These are phyloP conservation scores for Drosophila saltans DNA, from an alignment of 1,140 invertebrate species.

Conservation along the genomic window DNA sequence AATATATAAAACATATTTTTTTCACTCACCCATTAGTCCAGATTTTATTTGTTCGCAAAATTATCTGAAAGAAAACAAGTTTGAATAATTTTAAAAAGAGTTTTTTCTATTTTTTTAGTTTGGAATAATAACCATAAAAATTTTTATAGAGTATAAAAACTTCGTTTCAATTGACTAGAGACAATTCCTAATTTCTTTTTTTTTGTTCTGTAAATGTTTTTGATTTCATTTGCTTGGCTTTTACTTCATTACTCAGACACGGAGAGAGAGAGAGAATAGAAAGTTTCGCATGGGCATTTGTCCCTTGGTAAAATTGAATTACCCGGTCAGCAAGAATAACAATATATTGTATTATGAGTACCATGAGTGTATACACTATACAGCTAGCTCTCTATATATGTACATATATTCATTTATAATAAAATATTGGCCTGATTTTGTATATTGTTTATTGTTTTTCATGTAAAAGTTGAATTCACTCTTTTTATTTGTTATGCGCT, in stretches of 20 bases:
- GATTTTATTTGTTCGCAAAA: too few relatives aligned
- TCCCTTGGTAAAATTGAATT: constrained; percentile 41
- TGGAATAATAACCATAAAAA: too few relatives aligned
- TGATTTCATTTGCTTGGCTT: constrained; percentile 44
- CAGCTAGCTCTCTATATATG: neutral
- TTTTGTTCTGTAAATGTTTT: constrained; percentile 10
- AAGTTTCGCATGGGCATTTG: constrained; percentile 10
- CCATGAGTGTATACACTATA: neutral
- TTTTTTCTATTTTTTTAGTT: too few relatives aligned
- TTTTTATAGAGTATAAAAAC: neutral
- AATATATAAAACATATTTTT: too few relatives aligned
- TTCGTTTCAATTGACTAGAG: neutral
- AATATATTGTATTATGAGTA: constrained; percentile 3
- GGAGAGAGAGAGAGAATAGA: neutral
- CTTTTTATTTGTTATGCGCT: constrained; percentile 41
- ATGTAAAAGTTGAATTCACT: constrained; percentile 36
- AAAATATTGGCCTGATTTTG: constrained; percentile 46
- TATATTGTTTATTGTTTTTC: constrained; percentile 51
- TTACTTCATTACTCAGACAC: constrained; percentile 53
- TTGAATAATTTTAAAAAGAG: too few relatives aligned
- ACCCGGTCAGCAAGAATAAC: constrained; percentile 28
- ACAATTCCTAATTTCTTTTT: neutral
- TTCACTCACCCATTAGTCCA: too few relatives aligned
- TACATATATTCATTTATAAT: constrained; percentile 19
- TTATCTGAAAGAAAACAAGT: too few relatives aligned